These are phyloP conservation scores for Blomia tropicalis DNA, from an alignment of 2,888 invertebrate species.

Conservation along the genomic window DNA sequence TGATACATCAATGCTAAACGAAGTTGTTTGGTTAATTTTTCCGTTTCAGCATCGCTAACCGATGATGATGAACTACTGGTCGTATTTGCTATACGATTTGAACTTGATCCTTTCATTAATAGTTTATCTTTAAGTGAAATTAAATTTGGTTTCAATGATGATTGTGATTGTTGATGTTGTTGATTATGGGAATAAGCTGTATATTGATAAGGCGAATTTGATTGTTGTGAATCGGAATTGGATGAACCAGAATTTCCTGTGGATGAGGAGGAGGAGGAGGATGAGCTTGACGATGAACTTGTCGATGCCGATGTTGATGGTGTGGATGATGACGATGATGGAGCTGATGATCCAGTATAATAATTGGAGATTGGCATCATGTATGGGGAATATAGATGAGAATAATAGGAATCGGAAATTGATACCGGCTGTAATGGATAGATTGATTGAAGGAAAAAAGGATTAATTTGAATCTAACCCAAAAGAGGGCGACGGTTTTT, in stretches of 20 bases:
- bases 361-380: constrained; percentile 13
- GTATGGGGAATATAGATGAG: constrained; percentile 2
- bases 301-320: too few relatives aligned
- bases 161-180: background rate
- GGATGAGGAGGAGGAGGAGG: too few relatives aligned
- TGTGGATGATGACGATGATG: background rate
- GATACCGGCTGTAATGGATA: background rate
- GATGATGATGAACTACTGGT: too few relatives aligned
- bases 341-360: background rate
- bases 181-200: background rate
- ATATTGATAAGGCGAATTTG: constrained; percentile 1
- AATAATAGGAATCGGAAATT: background rate
- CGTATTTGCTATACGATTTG: background rate
- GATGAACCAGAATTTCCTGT: too few relatives aligned
- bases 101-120: background rate
- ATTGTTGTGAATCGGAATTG: background rate
- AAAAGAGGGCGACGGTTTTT: too few relatives aligned
- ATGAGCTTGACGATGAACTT: too few relatives aligned
- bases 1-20: background rate
- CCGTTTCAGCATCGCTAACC: background rate
- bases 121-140: background rate
- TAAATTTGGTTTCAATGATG: background rate
- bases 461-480: too few relatives aligned
- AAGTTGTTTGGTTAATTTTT: background rate
- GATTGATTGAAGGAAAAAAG: too few relatives aligned